A percentile compares a stretch with the other conserved stretches of the same genome.
These are phyloP conservation scores for Cordylochernes scorpioides DNA, from an alignment of 2,888 invertebrate genomes.

Conservation along the genomic window DNA sequence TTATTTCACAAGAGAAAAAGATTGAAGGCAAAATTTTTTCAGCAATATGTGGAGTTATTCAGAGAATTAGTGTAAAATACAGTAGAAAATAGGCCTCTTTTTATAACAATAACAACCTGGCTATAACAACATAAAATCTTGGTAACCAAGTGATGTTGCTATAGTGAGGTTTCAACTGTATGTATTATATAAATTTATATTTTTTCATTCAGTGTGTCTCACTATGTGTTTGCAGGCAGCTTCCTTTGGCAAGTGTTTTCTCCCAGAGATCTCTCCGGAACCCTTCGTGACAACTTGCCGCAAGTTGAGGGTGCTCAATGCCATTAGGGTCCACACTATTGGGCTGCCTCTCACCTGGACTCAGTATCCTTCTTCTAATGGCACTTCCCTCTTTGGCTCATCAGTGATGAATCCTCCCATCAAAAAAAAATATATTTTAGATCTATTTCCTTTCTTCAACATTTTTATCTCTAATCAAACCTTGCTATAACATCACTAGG, in stretches of 20 bases:
- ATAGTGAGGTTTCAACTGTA: too few relatives aligned
- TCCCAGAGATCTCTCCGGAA: slow-evolving; percentile 30
- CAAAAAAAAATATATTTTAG: too few relatives aligned
- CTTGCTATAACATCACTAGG: too few relatives aligned
- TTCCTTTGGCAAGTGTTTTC: slow-evolving; percentile 79
- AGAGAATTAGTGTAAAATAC: background rate
- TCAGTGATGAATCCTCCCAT: background rate
- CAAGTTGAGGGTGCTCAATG: slow-evolving; percentile 62
- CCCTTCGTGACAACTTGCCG: slow-evolving; percentile 57
- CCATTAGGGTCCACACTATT: slow-evolving; percentile 51
- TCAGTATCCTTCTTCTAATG: slow-evolving; percentile 11
- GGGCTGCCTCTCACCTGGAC: slow-evolving; percentile 57
- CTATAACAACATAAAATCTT: too few relatives aligned
- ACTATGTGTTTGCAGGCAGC: slow-evolving; percentile 55
- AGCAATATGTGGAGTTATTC: background rate
- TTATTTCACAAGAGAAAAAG: background rate
- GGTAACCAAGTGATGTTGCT: too few relatives aligned
- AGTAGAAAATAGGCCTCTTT: background rate
- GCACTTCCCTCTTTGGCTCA: too few relatives aligned
- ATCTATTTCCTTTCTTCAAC: slow-evolving; percentile 2
- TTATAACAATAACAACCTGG: background rate
- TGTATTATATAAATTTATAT: background rate
- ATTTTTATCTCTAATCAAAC: too few relatives aligned
- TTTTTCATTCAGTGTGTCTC: too few relatives aligned
- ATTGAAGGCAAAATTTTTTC: too few relatives aligned